Evolutionary conservation across 2,113 vertebrate species (phyloP), one percentile per base, ranked within the genome.

Genomic region (Hoplias malabaricus): DNA sequence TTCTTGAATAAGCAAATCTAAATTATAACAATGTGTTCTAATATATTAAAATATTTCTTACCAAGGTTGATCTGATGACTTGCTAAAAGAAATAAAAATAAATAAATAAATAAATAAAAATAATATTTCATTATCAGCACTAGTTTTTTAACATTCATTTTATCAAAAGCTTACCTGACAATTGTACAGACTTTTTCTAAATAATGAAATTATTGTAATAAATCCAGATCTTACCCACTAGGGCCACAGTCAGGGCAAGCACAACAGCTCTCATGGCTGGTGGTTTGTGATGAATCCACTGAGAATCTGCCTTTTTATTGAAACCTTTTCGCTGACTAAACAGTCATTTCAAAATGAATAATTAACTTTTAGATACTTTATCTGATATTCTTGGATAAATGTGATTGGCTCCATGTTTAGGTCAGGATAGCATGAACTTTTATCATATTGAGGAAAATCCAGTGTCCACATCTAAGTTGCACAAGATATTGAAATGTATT

Each of bases 261-360:
- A 92, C 69, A 84, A 95, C 85, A 67, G 72, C 90, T 91, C 86
- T 95, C 95, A 96, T 96, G 86, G 76, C 83, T 84, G 84, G 71
- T 72, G 79, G 19, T 74, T 36, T 85, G 87, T 89, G 63, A 63
- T 27, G 4, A 3, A 57, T 48, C 9, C 38, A 69, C 50, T 21
- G 9, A 57, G 10, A 59, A 0, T 38, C 25, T 16, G 29, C 0
- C 12, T 80, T 84, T 89, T 90, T 90, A 88, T 82, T 86, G 21
- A 2, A 77, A 40, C 48, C 19, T n/a, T 78, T 78, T 54, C 81
- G 76, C 69, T 84, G 84, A 83, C 50, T 29, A 75, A 40, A 19
- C 16, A 33, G 40, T 36, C n/a, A n/a, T n/a, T n/a, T n/a, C n/a
- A n/a, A n/a, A n/a, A 34, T 43, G 34, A 53, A 84, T 77, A 72